Percentiles rank a stretch among this genome's conserved stretches.
Evolutionary conservation across 1,140 invertebrate genomes (phyloP).

Genomic region (Whitmania pigra): DNA sequence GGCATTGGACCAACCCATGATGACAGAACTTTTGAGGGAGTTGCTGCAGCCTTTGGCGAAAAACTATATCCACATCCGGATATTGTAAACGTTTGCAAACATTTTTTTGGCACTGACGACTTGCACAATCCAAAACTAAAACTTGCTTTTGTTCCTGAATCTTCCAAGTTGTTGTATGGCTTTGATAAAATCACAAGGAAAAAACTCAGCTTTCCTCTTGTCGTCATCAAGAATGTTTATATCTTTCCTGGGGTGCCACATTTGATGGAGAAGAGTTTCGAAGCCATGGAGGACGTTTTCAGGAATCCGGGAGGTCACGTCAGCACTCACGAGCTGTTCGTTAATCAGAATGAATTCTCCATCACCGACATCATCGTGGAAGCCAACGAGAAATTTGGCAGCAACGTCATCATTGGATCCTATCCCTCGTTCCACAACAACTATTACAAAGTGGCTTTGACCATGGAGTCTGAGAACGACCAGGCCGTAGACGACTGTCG

Average conservation of each 20-base stretch:
- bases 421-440: slow-evolving; percentile 52
- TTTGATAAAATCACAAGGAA: slow-evolving; percentile 33
- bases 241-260: slow-evolving; percentile 65
- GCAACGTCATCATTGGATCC: slow-evolving; percentile 52
- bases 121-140: slow-evolving; percentile 46
- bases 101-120: slow-evolving; percentile 39
- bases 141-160: slow-evolving; percentile 43
- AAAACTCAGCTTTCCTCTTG: slow-evolving; percentile 50
- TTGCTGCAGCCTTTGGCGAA: slow-evolving; percentile 59
- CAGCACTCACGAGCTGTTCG: slow-evolving; percentile 43
- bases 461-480: slow-evolving; percentile 38
- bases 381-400: slow-evolving; percentile 46
- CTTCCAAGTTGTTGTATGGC: slow-evolving; percentile 39
- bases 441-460: slow-evolving; percentile 46
- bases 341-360: slow-evolving; percentile 49
- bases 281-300: slow-evolving; percentile 41
- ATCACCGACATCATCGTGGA: slow-evolving; percentile 47
- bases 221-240: slow-evolving; percentile 58
- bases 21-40: slow-evolving; percentile 64
- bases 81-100: slow-evolving; percentile 49
- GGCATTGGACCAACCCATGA: slow-evolving; percentile 74
- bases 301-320: slow-evolving; percentile 36
- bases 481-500: slow-evolving; percentile 33
- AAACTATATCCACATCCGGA: slow-evolving; percentile 49
- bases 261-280: slow-evolving; percentile 52